These are phyloP conservation scores for Cephus pygmeus DNA, from an alignment of 2,888 invertebrate species.

Conservation along the genomic window DNA sequence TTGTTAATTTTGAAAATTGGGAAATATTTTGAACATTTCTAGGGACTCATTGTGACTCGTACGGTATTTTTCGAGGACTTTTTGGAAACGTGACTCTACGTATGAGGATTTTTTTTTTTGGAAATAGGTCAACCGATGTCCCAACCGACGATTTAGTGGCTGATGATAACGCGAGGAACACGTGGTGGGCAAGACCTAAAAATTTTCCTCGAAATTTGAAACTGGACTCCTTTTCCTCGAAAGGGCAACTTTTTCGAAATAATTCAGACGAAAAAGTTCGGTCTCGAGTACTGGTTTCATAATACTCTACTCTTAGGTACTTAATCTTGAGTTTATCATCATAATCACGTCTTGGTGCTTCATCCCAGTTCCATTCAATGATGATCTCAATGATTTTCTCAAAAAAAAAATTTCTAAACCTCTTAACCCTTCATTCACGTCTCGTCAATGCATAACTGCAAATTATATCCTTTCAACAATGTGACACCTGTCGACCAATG, in stretches of 20 bases:
- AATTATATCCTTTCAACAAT: neutral
- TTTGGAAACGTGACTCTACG: neutral
- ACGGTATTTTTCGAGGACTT: neutral
- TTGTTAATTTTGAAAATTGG: rapidly evolving
- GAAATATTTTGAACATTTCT: neutral
- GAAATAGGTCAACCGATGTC: constrained; percentile 10
- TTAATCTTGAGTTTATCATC: neutral
- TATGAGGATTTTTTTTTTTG: neutral
- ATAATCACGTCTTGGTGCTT: neutral
- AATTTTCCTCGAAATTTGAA: constrained; percentile 30
- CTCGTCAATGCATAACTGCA: neutral
- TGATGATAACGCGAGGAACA: constrained; percentile 47
- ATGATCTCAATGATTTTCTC: neutral
- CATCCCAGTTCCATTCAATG: neutral
- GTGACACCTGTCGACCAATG: neutral
- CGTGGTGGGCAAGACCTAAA: constrained; percentile 29
- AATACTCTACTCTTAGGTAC: neutral
- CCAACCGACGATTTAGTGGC: constrained; percentile 40
- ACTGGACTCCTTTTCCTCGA: constrained; percentile 23
- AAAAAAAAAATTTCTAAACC: neutral
- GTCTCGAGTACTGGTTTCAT: neutral
- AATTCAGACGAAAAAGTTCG: neutral
- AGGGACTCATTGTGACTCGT: neutral
- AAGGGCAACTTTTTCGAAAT: neutral
- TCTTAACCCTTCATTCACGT: neutral